These are phyloP conservation scores for Zingel zingel DNA, from an alignment of 2,113 vertebrate species.

Conservation along the genomic window DNA sequence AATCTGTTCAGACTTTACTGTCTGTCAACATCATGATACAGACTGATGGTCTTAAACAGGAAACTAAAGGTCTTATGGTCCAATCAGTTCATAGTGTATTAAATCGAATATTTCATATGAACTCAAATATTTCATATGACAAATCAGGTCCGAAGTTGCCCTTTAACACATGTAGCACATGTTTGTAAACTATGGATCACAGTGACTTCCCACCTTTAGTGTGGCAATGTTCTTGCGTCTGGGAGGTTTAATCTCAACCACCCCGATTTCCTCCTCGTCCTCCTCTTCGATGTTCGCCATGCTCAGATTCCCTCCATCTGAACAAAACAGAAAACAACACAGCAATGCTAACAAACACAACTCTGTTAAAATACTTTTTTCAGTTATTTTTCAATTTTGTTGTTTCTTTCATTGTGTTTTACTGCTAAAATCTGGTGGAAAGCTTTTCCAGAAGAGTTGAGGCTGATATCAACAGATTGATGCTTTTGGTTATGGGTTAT, in stretches of 20 bases:
- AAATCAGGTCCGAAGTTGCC: too few species aligned
- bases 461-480: neutral
- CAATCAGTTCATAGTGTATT: too few species aligned
- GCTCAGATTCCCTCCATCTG: slow-evolving; percentile 52
- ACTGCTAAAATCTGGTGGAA: neutral
- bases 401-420: neutral
- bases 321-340: slow-evolving; percentile 15
- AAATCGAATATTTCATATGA: too few species aligned
- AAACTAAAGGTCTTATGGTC: neutral
- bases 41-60: neutral
- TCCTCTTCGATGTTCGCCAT: slow-evolving; percentile 67
- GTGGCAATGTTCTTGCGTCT: slow-evolving; percentile 76
- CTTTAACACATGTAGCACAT: too few species aligned
- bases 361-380: neutral
- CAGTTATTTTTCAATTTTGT: neutral
- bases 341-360: neutral
- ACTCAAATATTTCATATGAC: too few species aligned
- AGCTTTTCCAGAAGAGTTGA: neutral
- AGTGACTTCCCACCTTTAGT: slow-evolving; percentile 59
- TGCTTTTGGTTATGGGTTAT: neutral
- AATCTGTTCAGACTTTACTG: neutral
- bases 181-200: neutral
- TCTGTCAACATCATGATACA: neutral
- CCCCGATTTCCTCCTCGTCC: slow-evolving; percentile 53
- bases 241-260: slow-evolving; percentile 59